Evolutionary conservation across 1,140 invertebrate species (phyloP), one percentile per base, ranked within the genome.

Genomic region (Carposina sasakii): DNA sequence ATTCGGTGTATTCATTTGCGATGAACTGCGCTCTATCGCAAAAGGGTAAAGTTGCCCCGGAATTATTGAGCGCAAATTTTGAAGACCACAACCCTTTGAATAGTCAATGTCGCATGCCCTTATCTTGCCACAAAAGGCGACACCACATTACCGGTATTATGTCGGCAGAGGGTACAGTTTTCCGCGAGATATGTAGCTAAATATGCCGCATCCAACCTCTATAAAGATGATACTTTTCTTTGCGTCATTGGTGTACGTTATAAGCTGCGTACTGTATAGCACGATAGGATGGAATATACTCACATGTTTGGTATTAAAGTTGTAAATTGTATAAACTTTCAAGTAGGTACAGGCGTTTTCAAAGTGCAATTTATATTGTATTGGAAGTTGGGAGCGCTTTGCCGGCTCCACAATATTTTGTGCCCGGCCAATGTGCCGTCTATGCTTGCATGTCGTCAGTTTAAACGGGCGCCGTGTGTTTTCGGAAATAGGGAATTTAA

Each of bases 291-390:
- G n/a, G n/a, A 76, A 71, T 54, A 60, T 26, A 55, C 70, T 54
- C 57, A 75, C 60, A 30, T 49, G 48, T 63, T 37, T 26, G 19
- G 68, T 33, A 47, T 68, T 81, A 81, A 61, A 70, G 75, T 63
- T 57, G 63, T 55, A 57, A 71, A 71, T 81, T 71, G 63, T 63
- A 64, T 50, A 56, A 34, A 30, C 31, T 62, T 58, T 75, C 53
- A n/a, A n/a, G n/a, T n/a, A 74, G 68, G 63, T 71, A 73, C 67
- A 65, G 66, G 54, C 66, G 74, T 81, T 78, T 83, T 78, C 76
- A 79, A 79, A 83, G 73, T 81, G 79, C 81, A 84, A 81, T 83
- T 83, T 84, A 81, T 84, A 81, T 81, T 78, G 81, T 81, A 81
- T 83, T 81, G 79, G 75, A 79, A 83, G 74, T 81, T 79, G 72